phyloP scores from a whole-genome alignment of 2,888 invertebrate species.

The Pandemis corylana region DNA sequence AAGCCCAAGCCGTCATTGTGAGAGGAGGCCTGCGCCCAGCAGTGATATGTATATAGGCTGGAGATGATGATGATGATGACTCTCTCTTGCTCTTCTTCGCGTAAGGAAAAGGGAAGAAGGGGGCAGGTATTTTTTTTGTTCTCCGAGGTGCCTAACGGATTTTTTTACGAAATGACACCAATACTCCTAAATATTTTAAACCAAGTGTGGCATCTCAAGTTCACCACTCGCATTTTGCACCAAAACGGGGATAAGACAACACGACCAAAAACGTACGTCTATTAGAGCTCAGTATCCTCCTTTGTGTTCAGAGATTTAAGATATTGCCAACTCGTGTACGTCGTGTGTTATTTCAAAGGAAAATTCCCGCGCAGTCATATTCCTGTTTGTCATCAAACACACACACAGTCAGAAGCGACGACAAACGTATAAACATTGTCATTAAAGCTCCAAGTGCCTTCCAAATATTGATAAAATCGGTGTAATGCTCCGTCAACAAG shows the following conservation, averaged over 20 bases:
- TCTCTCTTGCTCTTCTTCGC: too few species aligned
- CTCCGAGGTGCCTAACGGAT: too few species aligned
- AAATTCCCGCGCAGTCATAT: neutral
- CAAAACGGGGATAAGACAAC: neutral
- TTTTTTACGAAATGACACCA: too few species aligned
- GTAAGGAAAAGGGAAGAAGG: too few species aligned
- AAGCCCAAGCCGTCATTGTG: too few species aligned
- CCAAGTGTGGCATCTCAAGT: too few species aligned
- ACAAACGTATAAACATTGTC: constrained; percentile 32
- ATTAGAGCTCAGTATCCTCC: neutral
- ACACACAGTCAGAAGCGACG: constrained; percentile 7
- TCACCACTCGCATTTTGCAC: neutral
- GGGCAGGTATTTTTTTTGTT: too few species aligned
- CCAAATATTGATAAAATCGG: constrained; percentile 41
- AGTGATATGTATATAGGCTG: too few species aligned
- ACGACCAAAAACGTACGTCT: neutral
- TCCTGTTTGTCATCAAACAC: neutral
- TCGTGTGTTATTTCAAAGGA: constrained; percentile 3
- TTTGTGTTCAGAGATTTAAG: neutral
- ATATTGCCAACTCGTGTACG: neutral
- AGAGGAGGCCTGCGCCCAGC: too few species aligned
- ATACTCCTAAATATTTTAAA: too few species aligned
- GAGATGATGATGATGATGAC: too few species aligned
- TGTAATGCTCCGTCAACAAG: constrained; percentile 34
- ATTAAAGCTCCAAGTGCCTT: constrained; percentile 21